Evolutionary conservation across 2,888 invertebrate genomes (phyloP), one percentile per base, ranked within the genome.

Genomic region (Brenthis daphne): DNA sequence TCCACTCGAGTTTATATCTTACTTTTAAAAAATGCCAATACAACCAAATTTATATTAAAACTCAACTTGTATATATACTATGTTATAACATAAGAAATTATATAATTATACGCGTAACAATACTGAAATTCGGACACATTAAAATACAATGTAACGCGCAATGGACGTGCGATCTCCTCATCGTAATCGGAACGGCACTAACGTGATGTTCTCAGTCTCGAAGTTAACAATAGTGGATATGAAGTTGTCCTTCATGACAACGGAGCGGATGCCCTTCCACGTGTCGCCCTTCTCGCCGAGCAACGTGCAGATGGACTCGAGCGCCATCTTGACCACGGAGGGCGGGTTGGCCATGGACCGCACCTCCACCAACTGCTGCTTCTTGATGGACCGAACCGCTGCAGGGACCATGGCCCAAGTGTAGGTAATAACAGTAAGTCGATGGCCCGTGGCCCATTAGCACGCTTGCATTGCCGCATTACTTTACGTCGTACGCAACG

Each of bases 341-440:
- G 99, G 98, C 69, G 99, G 99, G 93, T 98, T 98, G 74, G 97
- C 97, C 97, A 99, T 97, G 43, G 98, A 97, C 74, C 98, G 95
- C 77, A 99, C 97, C 89, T 99, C 99, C 72, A 98, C 98, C 83
- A 99, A 94, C 88, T 99, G 98, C 88, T 98, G 98, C 90, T 98
- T 98, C 95, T 98, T 98, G 94, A 99, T 99, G 77, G 97, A 97
- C 89, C 98, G 97, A 85, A 99, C 99, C 85, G 98, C 98, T 95
- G 90, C 86, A 43, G 73, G 72, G 66, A 74, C 79, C 74, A 74
- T n/a, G 51, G n/a, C 51, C 37, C 37, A 43, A 43, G 37, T 37
- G 37, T 43, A 43, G 37, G 11, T 11, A 11, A 43, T 43, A 43
- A 43, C 6, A 37, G 8, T 43, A 43, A 43, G 8, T 43, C 37